phyloP scores from a whole-genome alignment of 1,140 invertebrate species.

The Chrysopa pallens region DNA sequence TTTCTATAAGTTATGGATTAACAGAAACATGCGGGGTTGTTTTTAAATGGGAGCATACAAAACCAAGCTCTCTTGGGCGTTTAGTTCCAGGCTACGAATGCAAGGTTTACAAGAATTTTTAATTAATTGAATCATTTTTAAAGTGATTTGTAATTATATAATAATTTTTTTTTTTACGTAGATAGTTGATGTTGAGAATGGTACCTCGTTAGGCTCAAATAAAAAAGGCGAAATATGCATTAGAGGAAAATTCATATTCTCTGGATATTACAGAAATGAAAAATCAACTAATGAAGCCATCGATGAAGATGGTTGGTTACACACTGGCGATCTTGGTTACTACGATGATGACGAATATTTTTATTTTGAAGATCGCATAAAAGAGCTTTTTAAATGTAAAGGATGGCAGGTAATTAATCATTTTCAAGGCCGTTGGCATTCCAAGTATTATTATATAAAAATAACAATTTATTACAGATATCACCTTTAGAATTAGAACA shows the following conservation, averaged over 20 bases:
- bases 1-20: conserved; percentile 23
- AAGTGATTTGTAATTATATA: too few species aligned
- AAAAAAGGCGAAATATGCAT: conserved; percentile 48
- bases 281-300: conserved; percentile 39
- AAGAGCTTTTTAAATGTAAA: conserved; percentile 57
- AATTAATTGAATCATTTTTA: too few species aligned
- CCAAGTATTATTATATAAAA: too few species aligned
- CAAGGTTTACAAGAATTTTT: conserved; percentile 14
- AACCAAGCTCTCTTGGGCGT: conserved; percentile 19
- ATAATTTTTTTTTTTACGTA: not conserved
- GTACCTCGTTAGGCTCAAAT: conserved; percentile 33
- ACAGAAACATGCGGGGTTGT: conserved; percentile 19
- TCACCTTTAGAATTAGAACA: conserved; percentile 35
- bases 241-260: conserved; percentile 38
- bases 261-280: conserved; percentile 31
- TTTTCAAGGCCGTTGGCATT: not conserved
- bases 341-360: conserved; percentile 44
- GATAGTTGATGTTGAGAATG: conserved; percentile 42
- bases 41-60: conserved; percentile 7
- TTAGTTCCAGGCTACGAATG: conserved; percentile 16
- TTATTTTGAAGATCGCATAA: conserved; percentile 48
- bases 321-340: conserved; percentile 52
- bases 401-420: conserved; percentile 23
- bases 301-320: conserved; percentile 38
- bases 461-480: conserved; percentile 13